Conservation (phyloP, 2,888 invertebrate genomes). For the Noctua comes region DNA sequence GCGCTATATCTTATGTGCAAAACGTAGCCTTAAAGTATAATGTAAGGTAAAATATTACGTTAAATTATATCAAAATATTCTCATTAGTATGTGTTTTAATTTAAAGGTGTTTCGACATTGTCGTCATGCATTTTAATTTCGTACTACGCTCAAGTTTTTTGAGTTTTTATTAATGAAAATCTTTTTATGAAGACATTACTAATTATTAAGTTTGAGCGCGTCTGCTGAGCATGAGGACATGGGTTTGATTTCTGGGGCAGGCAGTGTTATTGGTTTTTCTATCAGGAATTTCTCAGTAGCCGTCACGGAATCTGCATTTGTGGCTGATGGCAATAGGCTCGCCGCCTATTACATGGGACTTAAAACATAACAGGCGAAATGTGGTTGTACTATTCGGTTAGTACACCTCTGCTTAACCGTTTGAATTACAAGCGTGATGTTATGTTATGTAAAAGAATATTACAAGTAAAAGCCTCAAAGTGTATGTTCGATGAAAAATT, state of each 20-base stretch:
- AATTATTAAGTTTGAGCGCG: background rate
- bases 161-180: background rate
- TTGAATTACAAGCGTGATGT: too few species aligned
- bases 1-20: conserved; percentile 45
- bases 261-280: too few species aligned
- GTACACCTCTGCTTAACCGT: too few species aligned
- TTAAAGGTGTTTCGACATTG: background rate
- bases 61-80: conserved; percentile 16
- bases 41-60: conserved; percentile 23
- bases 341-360: too few species aligned
- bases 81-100: conserved; percentile 17
- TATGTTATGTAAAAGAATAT: background rate
- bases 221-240: too few species aligned
- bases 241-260: too few species aligned
- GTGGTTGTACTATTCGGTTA: too few species aligned
- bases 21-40: conserved; percentile 46
- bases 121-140: background rate
- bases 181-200: background rate
- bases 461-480: background rate
- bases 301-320: too few species aligned
- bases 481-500: background rate
- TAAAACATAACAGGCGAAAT: too few species aligned
- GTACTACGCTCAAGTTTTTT: background rate
- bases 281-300: too few species aligned
- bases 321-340: too few species aligned